Evolutionary conservation across 2,113 vertebrate genomes (phyloP).

Genomic region (Ictalurus furcatus): DNA sequence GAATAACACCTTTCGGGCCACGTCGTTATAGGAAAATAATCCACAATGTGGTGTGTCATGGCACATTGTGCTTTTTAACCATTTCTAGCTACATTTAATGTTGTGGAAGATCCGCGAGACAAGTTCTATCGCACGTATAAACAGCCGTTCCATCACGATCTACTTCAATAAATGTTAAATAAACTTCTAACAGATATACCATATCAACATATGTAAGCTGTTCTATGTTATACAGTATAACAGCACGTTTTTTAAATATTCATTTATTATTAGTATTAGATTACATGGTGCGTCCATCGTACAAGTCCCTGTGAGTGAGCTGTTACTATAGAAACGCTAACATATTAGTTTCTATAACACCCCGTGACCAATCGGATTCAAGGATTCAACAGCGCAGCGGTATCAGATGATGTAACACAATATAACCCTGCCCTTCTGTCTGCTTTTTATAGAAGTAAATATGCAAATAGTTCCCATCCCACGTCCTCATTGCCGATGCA

Average conservation of each 20-base stretch:
- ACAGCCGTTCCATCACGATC: neutral
- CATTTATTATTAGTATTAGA: neutral
- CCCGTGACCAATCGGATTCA: neutral
- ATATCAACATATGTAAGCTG: neutral
- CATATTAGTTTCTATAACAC: neutral
- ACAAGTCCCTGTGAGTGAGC: neutral
- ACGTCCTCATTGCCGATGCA: slow-evolving; percentile 12
- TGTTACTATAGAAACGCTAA: neutral
- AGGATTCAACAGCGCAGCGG: neutral
- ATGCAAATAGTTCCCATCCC: neutral
- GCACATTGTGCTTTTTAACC: neutral
- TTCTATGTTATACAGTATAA: neutral
- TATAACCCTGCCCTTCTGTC: neutral
- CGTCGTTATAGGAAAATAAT: neutral
- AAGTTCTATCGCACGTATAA: neutral
- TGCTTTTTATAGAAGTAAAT: slow-evolving; percentile 4
- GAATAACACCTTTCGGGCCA: neutral
- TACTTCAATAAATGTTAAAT: neutral
- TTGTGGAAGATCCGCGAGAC: neutral
- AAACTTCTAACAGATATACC: neutral
- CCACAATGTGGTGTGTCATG: neutral
- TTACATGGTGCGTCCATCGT: neutral
- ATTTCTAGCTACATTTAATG: neutral
- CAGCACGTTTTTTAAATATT: neutral
- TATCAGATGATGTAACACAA: neutral